Percentiles rank a stretch among this genome's conserved stretches.
Evolutionary conservation across 2,113 vertebrate species (phyloP).

Genomic region (Piprites chloris): DNA sequence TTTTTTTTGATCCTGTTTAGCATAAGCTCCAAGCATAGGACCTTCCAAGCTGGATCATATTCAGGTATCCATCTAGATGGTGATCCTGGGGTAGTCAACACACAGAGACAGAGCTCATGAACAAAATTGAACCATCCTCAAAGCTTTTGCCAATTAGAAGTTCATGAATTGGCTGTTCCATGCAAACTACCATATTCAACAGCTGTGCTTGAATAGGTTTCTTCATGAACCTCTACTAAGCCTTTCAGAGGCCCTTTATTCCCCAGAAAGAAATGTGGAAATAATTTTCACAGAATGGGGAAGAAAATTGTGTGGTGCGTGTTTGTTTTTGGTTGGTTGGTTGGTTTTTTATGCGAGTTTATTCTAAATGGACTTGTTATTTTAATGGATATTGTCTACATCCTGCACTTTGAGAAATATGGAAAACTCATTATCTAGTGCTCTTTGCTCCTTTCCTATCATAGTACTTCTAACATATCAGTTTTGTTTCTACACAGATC

Average conservation of each 20-base stretch:
- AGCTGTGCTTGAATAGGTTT: neutral
- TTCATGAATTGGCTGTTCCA: neutral
- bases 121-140: neutral
- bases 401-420: neutral
- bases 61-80: neutral
- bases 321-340: no score
- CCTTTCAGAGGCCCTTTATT: neutral
- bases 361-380: neutral
- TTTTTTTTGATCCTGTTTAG: neutral
- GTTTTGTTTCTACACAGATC: neutral
- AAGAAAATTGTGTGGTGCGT: neutral
- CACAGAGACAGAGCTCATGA: neutral
- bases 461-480: rapidly evolving
- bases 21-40: neutral
- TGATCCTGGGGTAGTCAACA: neutral
- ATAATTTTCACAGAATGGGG: neutral
- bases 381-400: neutral
- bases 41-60: neutral
- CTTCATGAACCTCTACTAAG: neutral
- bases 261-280: neutral
- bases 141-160: neutral
- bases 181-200: neutral
- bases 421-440: neutral
- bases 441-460: neutral
- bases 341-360: neutral